Percentiles rank a stretch among this genome's conserved stretches.
phyloP scores from a whole-genome alignment of 2,888 invertebrate species.

The Rhingia campestris region DNA sequence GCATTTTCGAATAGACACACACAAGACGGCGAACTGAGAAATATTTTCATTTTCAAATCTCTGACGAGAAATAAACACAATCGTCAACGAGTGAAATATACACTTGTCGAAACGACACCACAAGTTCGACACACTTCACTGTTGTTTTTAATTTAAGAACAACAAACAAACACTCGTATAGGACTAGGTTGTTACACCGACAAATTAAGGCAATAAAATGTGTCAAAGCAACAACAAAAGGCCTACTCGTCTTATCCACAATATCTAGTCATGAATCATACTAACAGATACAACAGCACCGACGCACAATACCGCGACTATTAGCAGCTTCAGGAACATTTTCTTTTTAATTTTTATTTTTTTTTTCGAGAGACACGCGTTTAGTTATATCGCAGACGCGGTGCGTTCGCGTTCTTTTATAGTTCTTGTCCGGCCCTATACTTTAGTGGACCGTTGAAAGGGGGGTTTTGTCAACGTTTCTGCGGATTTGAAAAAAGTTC shows the following conservation, averaged over 20 bases:
- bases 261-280: slow-evolving; percentile 69
- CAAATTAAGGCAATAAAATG: slow-evolving; percentile 49
- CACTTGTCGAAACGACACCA: slow-evolving; percentile 42
- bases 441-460: slow-evolving; percentile 24
- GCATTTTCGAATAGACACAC: slow-evolving; percentile 41
- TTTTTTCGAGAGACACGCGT: slow-evolving; percentile 11
- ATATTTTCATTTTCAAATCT: slow-evolving; percentile 28
- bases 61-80: neutral
- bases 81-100: neutral
- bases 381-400: slow-evolving; percentile 62
- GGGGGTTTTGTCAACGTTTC: slow-evolving; percentile 47
- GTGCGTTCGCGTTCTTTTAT: slow-evolving; percentile 16
- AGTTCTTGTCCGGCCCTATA: slow-evolving; percentile 4
- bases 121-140: slow-evolving; percentile 57
- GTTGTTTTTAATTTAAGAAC: slow-evolving; percentile 53
- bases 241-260: slow-evolving; percentile 41
- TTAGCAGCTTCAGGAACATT: slow-evolving; percentile 62
- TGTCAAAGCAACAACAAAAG: slow-evolving; percentile 54
- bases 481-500: slow-evolving; percentile 48
- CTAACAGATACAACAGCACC: slow-evolving; percentile 71
- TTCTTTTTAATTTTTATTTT: slow-evolving; percentile 26
- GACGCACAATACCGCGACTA: slow-evolving; percentile 59
- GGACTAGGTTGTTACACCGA: slow-evolving; percentile 1
- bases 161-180: slow-evolving; percentile 13
- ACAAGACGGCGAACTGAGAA: slow-evolving; percentile 25